phyloP scores from a whole-genome alignment of 2,888 invertebrate species.

The Nasonia oneida region DNA sequence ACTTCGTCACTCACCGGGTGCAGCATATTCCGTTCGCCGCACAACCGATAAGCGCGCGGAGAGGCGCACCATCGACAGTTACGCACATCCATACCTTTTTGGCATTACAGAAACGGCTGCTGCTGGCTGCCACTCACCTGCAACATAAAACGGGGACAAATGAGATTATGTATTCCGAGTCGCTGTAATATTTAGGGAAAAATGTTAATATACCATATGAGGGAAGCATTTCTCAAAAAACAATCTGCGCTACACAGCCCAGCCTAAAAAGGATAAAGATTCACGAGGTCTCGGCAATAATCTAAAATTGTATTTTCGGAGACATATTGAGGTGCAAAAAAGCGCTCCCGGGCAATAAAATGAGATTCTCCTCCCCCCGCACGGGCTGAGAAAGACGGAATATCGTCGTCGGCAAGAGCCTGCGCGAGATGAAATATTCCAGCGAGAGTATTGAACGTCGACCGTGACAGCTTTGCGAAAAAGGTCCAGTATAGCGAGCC shows the following conservation, averaged over 20 bases:
- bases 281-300: conserved; percentile 48
- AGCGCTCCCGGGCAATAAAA: conserved; percentile 47
- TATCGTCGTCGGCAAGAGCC: neutral
- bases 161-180: neutral
- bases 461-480: conserved; percentile 62
- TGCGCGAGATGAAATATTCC: conserved; percentile 55
- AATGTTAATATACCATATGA: too few species aligned
- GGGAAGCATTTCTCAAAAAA: neutral
- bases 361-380: conserved; percentile 29
- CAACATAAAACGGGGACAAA: conserved; percentile 69
- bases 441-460: conserved; percentile 57
- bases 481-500: conserved; percentile 37
- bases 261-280: conserved; percentile 32
- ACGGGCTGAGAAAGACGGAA: conserved; percentile 4
- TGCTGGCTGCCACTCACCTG: conserved; percentile 79
- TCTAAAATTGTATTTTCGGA: conserved; percentile 58
- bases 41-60: conserved; percentile 76
- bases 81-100: conserved; percentile 79
- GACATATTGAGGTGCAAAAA: conserved; percentile 60
- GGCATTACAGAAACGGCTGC: conserved; percentile 79
- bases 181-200: too few species aligned
- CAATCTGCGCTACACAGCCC: conserved; percentile 1
- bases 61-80: conserved; percentile 74
- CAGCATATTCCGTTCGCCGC: conserved; percentile 78
- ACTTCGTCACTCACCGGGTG: conserved; percentile 79